Evolutionary conservation across 2,888 invertebrate genomes (phyloP).

Genomic region (Ommatoiulus sabulosus): DNA sequence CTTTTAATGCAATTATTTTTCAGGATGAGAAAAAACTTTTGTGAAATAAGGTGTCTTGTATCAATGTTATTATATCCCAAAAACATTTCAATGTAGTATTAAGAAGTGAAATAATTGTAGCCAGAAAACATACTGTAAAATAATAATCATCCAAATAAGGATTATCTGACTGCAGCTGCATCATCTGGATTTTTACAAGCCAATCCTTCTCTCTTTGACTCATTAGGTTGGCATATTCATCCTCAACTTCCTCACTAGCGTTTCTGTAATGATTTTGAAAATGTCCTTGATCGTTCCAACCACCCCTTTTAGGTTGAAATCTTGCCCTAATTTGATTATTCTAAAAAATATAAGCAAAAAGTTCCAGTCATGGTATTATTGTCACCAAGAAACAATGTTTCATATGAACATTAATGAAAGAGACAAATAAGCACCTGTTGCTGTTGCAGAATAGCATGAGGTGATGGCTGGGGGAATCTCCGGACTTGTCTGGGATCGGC

Average conservation of each 20-base stretch:
- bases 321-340: slow-evolving; percentile 51
- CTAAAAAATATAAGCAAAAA: neutral
- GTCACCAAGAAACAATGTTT: neutral
- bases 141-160: slow-evolving; percentile 98
- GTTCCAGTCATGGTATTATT: neutral
- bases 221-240: slow-evolving; percentile 94
- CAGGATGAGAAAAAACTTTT: no score
- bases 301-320: slow-evolving; percentile 17
- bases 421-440: slow-evolving; percentile 21
- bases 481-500: slow-evolving; percentile 49
- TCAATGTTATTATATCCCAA: no score
- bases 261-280: slow-evolving; percentile 49
- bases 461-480: slow-evolving; percentile 31
- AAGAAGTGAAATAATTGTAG: neutral
- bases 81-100: no score
- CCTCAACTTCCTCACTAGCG: slow-evolving; percentile 55
- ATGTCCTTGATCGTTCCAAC: slow-evolving; percentile 48
- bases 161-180: slow-evolving; percentile 93
- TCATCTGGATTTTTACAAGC: slow-evolving; percentile 93
- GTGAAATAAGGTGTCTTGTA: no score
- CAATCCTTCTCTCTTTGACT: slow-evolving; percentile 94
- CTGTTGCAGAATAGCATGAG: neutral
- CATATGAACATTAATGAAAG: neutral
- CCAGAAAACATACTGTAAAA: slow-evolving; percentile 78
- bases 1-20: no score